Conservation (phyloP, 2,888 invertebrate species). For the Miltochrista miniata region DNA sequence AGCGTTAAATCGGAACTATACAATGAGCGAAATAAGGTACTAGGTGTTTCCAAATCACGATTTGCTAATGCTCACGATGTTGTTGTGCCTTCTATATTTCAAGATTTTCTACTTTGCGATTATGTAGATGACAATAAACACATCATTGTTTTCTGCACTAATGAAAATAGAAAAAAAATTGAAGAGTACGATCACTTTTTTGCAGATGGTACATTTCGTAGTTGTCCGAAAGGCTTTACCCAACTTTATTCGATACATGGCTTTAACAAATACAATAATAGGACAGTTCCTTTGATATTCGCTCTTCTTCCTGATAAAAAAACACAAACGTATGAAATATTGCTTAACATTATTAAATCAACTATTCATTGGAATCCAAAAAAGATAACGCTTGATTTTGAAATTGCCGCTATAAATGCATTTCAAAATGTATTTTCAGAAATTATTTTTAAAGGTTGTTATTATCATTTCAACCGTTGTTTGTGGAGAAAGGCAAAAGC, state of each 20-base stretch:
- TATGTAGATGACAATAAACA: not conserved
- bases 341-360: not conserved
- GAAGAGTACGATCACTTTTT: not conserved
- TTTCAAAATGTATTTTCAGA: constrained; percentile 1
- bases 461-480: constrained; percentile 2
- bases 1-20: not conserved
- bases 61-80: not conserved
- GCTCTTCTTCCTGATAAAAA: not conserved
- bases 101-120: not conserved
- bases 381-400: not conserved
- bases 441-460: constrained; percentile 3
- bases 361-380: not conserved
- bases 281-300: not conserved
- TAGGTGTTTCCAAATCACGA: not conserved
- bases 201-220: not conserved
- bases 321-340: not conserved
- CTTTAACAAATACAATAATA: not conserved
- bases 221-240: not conserved
- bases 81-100: too few relatives aligned
- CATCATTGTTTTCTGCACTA: not conserved
- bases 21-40: not conserved
- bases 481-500: constrained; percentile 5
- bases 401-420: constrained; percentile 3
- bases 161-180: not conserved
- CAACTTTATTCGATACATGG: not conserved